phyloP scores from a whole-genome alignment of 2,113 vertebrate species.

The Hyaena hyaena region DNA sequence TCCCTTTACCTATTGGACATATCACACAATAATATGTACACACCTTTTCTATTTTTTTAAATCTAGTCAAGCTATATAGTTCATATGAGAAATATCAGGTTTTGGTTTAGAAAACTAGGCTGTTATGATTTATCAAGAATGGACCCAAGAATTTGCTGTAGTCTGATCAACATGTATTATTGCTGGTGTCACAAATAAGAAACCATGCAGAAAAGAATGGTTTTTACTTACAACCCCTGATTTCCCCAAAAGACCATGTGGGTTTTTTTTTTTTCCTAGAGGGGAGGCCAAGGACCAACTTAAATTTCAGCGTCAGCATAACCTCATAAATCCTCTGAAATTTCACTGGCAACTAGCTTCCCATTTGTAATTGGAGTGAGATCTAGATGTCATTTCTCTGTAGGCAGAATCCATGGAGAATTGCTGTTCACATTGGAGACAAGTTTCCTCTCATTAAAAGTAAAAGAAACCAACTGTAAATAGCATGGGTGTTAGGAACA shows the following conservation, averaged over 20 bases:
- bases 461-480: slow-evolving; percentile 81
- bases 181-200: background rate
- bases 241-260: background rate
- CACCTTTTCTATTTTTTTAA: background rate
- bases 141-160: background rate
- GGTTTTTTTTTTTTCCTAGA: background rate
- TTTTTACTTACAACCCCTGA: background rate
- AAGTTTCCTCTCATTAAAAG: slow-evolving; percentile 83
- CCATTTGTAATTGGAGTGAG: slow-evolving; percentile 59
- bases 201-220: background rate
- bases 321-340: slow-evolving; percentile 38
- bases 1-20: background rate
- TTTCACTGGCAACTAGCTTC: background rate
- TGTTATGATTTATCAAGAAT: slow-evolving; percentile 3
- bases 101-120: background rate
- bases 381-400: slow-evolving; percentile 29
- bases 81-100: background rate
- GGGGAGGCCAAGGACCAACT: background rate
- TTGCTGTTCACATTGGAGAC: slow-evolving; percentile 74
- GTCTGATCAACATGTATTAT: background rate
- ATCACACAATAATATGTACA: background rate
- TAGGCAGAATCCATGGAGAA: slow-evolving; percentile 67
- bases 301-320: slow-evolving; percentile 54
- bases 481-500: slow-evolving; percentile 51
- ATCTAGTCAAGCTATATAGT: background rate